Evolutionary conservation across 2,113 vertebrate species (phyloP).

Genomic region (Macroglossus sobrinus): DNA sequence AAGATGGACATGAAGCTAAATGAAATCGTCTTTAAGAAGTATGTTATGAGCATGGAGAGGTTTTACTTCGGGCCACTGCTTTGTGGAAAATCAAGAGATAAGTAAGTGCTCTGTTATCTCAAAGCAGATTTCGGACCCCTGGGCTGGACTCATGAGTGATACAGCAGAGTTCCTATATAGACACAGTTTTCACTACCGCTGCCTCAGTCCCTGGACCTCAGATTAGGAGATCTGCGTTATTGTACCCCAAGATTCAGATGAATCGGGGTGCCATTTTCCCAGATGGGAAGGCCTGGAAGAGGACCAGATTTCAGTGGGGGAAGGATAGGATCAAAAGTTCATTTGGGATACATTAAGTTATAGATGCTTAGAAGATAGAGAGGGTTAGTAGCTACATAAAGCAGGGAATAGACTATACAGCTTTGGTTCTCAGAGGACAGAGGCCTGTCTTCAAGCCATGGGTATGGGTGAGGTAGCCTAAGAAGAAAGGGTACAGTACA

Average conservation of each 20-base stretch:
- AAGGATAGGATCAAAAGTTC: background rate
- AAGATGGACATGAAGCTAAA: conserved; percentile 74
- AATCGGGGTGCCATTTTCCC: background rate
- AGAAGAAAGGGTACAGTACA: background rate
- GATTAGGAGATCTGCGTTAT: background rate
- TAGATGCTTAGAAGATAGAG: background rate
- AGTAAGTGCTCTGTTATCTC: conserved; percentile 77
- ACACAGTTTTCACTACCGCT: background rate
- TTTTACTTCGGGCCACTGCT: conserved; percentile 94
- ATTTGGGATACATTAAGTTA: background rate
- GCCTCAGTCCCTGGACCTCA: background rate
- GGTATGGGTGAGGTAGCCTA: background rate
- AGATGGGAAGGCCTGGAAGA: background rate
- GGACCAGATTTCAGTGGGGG: background rate
- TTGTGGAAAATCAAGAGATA: conserved; percentile 92
- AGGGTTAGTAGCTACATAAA: background rate
- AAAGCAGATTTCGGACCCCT: background rate
- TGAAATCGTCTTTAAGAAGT: conserved; percentile 86
- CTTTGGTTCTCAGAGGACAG: background rate
- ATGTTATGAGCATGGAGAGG: conserved; percentile 77
- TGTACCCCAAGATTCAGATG: background rate
- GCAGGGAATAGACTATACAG: background rate
- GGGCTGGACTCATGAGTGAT: background rate
- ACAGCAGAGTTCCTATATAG: background rate
- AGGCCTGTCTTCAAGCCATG: background rate